Evolutionary conservation across 1,140 invertebrate genomes (phyloP), one percentile per base, ranked within the genome.

Genomic region (Steinernema feltiae): DNA sequence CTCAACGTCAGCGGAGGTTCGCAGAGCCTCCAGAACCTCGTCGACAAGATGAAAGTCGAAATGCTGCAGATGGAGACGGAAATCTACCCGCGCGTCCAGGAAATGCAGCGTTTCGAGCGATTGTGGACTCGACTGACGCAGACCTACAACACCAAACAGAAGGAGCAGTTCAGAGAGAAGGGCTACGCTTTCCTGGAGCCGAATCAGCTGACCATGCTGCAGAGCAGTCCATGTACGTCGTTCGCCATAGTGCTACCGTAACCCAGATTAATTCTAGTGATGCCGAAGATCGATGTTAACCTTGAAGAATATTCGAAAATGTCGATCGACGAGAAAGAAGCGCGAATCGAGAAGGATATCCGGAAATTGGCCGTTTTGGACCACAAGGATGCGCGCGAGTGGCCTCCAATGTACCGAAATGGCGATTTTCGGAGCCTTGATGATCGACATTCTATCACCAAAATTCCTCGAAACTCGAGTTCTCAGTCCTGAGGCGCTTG

Each of bases 361-460:
- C 1, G 72, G 18, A 69, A 41, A 3, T 63, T 63, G 53, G 53
- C 53, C 12, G 53, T 21, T 15, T 27, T 63, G 53, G 53, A 63
- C 24, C 15, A 21, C 2, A 15, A 15, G 15, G 53, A 63, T 27
- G 24, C 24, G 53, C 12, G 24, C 53, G 15, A 63, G 24, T 63
- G 53, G 53, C 53, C 53, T n/a, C 53, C 53, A 15, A 63, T 63
- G 53, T 63, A 63, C 53, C 53, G 24, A 27, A 63, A 63, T 27
- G 53, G 53, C 70, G 70, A 41, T 18, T 41, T 41, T 41, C 35
- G 35, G 18, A 7, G 78, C 78, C 35, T 32, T 79, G 1, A 74
- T 79, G 21, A 71, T 73, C 29, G 76, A 79, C 71, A 74, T 79
- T 1, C 31, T 79, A 18, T 77, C 76, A 32, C 78, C 78, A 2